These are phyloP conservation scores for Dasypogon diadema DNA, from an alignment of 2,888 invertebrate genomes.

Conservation along the genomic window DNA sequence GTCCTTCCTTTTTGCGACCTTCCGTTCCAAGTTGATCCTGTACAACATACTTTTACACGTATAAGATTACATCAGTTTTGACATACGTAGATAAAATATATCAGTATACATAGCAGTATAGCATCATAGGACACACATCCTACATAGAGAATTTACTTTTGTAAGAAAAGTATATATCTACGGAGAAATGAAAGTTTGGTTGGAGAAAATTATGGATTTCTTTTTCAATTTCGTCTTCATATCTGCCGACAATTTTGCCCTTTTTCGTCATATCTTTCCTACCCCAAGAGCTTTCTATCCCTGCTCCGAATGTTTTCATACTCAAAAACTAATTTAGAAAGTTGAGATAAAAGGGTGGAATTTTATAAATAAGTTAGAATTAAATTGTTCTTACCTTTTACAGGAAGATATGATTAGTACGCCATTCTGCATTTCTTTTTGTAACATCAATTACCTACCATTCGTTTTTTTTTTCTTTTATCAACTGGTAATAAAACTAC, in stretches of 20 bases:
- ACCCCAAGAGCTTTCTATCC: neutral
- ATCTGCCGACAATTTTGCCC: constrained; percentile 1
- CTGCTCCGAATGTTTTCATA: neutral
- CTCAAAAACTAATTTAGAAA: neutral
- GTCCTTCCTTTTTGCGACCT: constrained; percentile 38
- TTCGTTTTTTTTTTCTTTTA: too few species aligned
- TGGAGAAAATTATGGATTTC: constrained; percentile 33
- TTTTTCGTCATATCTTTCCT: constrained; percentile 14
- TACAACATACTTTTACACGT: constrained; percentile 31
- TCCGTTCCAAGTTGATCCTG: constrained; percentile 17
- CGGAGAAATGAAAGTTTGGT: constrained; percentile 18
- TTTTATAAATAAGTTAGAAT: too few species aligned
- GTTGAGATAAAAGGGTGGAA: too few species aligned
- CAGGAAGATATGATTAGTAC: too few species aligned
- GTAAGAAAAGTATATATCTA: neutral
- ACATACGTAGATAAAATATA: constrained; percentile 28
- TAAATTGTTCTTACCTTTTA: too few species aligned
- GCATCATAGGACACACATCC: neutral
- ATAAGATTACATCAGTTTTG: constrained; percentile 33
- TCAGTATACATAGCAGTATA: neutral
- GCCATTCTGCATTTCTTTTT: too few species aligned
- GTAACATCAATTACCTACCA: too few species aligned
- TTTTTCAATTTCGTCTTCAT: constrained; percentile 32
- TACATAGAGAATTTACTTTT: constrained; percentile 12
- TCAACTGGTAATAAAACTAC: too few species aligned